Base-by-base conservation (phyloP, 2,888 invertebrate species). In the Eustalomyia histrio region DNA sequence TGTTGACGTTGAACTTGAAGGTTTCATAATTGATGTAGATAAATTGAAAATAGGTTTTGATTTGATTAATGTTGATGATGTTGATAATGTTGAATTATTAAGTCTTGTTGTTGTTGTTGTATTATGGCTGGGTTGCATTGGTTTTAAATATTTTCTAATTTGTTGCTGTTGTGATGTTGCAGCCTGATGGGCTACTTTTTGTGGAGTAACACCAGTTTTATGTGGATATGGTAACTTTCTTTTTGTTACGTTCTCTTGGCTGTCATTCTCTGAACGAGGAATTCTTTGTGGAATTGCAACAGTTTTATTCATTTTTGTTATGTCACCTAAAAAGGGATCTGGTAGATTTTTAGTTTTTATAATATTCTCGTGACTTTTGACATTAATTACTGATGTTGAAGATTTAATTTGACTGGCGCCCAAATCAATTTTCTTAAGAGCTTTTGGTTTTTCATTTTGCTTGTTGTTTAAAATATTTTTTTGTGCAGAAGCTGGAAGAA, bases 361-460 rank as follows among this genome's bases (percentile, higher is more conserved):
- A 16, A 3, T 24, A n/a, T 52, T 29, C 50, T 64, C 43, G 39
- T n/a, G 14, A 39, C 39, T 50, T 53, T 72, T 7, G 43, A 12
- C 39, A 63, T 67, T 16, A 8, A 5, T 39, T 18, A 33, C 39
- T 58, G 39, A 33, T 16, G 57, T 4, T n/a, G 43, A n/a, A 10
- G 43, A 14, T 1, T 72, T 52, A 5, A 24, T 55, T 69, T 65
- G 58, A 35, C 39, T 29, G 2, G n/a, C 16, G 12, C 39, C 53
- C 35, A 86, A n/a, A 50, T 85, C 83, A n/a, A 88, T 84, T 74
- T 85, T 85, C 39, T 85, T 87, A 0, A 76, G 5, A 9, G 85
- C 84, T 9, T 61, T 84, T 4, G 87, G 79, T 83, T 55, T 80
- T 5, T n/a, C 78, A 55, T 10, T 58, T 21, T 52, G 9, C 21